Evolutionary conservation across 2,888 invertebrate genomes (phyloP).

Genomic region (Dryococelus australis): DNA sequence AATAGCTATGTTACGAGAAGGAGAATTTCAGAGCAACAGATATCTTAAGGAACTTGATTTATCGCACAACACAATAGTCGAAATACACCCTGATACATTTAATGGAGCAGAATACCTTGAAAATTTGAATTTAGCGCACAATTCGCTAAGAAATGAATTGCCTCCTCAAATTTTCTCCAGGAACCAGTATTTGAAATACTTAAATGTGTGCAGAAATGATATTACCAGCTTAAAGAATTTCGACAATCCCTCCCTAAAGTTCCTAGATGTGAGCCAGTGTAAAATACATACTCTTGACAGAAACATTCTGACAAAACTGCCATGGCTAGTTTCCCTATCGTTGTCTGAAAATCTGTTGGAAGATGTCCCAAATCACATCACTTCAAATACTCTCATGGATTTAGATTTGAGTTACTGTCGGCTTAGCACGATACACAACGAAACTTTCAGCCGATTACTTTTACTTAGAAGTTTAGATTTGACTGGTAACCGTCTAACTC

Average conservation of each 20-base stretch:
- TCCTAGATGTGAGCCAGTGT: neutral
- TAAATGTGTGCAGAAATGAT: neutral
- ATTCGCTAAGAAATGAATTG: neutral
- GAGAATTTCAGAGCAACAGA: neutral
- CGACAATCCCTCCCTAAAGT: neutral
- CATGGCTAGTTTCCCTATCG: neutral
- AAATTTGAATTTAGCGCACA: neutral
- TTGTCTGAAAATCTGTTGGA: neutral
- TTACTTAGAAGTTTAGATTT: neutral
- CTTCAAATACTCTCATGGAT: neutral
- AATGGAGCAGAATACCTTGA: neutral
- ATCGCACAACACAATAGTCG: neutral
- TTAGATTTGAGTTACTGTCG: neutral
- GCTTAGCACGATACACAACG: neutral
- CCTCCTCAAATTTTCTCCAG: neutral
- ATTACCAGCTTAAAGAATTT: neutral
- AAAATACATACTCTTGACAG: neutral
- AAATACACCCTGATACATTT: neutral
- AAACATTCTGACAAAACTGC: neutral
- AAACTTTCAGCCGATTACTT: neutral
- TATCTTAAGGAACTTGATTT: slow-evolving; percentile 7
- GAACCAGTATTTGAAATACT: neutral
- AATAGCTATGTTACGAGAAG: neutral
- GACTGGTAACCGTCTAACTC: neutral
- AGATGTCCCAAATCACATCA: neutral